phyloP scores from a whole-genome alignment of 1,140 invertebrate genomes.

The Centruroides vittatus region DNA sequence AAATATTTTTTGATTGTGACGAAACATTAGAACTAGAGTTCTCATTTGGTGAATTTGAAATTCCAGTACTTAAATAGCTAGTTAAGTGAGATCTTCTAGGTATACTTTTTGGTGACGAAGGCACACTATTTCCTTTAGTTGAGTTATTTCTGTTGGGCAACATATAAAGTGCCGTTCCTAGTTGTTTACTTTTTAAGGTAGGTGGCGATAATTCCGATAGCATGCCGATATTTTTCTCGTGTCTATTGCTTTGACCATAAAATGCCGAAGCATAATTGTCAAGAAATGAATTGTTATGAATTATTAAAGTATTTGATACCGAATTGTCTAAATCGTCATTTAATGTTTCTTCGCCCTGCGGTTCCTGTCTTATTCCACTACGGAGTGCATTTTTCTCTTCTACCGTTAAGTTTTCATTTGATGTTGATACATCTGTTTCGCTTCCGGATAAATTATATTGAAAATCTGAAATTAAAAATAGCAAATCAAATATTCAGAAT shows the following conservation, averaged over 20 bases:
- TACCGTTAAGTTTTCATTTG: slow-evolving; percentile 72
- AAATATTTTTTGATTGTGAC: no score
- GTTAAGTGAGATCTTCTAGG: slow-evolving; percentile 2
- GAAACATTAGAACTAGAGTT: no score
- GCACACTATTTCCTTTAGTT: not conserved
- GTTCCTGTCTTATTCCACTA: slow-evolving; percentile 71
- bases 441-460: slow-evolving; percentile 41
- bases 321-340: slow-evolving; percentile 28
- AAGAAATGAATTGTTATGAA: slow-evolving; percentile 20
- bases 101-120: not conserved
- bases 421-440: slow-evolving; percentile 79
- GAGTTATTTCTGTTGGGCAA: not conserved
- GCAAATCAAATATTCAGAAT: no score
- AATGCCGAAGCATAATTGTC: slow-evolving; percentile 18
- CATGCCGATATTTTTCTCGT: not conserved
- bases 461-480: slow-evolving; percentile 4
- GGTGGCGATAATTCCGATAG: not conserved
- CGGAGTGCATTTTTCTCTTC: slow-evolving; percentile 68
- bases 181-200: no score
- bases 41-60: no score
- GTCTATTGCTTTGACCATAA: slow-evolving; percentile 12
- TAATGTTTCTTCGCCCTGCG: slow-evolving; percentile 67
- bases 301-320: slow-evolving; percentile 26
- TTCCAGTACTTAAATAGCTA: no score
- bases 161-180: no score